Evolutionary conservation across 2,797 vertebrate genomes (phyloP).

Genomic region (Coilia nasus): DNA sequence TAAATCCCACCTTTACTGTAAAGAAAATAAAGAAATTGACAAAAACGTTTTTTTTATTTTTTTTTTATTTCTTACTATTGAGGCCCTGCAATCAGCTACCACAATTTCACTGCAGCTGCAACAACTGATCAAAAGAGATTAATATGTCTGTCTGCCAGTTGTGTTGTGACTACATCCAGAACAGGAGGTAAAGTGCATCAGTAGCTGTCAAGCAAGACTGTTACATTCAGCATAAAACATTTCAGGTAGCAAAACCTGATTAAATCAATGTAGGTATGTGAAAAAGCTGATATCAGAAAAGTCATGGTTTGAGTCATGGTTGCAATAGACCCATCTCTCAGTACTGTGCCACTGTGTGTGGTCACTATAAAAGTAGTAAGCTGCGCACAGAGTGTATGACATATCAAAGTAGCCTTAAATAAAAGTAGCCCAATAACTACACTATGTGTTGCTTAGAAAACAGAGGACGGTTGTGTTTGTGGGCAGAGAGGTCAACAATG

Average conservation of each 20-base stretch:
- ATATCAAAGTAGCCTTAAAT: too few species aligned
- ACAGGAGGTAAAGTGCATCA: background rate
- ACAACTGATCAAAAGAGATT: background rate
- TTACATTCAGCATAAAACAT: background rate
- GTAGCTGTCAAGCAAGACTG: background rate
- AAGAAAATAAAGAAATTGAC: too few species aligned
- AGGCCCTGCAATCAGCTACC: too few species aligned
- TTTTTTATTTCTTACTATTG: background rate
- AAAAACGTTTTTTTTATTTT: too few species aligned
- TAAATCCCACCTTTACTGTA: too few species aligned
- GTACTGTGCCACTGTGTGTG: too few species aligned
- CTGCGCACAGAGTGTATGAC: background rate
- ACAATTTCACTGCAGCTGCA: too few species aligned
- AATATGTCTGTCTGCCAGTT: background rate
- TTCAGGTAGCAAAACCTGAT: background rate
- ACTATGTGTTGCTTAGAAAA: background rate
- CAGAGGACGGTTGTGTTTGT: background rate
- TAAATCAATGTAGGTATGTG: too few species aligned
- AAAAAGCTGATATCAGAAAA: too few species aligned
- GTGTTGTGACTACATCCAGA: background rate
- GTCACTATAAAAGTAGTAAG: background rate
- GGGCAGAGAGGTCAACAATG: conserved; percentile 13
- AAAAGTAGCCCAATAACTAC: background rate
- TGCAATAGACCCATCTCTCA: too few species aligned
- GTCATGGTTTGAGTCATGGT: too few species aligned